A percentile compares a stretch with the other conserved stretches of the same genome.
Evolutionary conservation across 2,888 invertebrate genomes (phyloP).

Genomic region (Microctonus brassicae): DNA sequence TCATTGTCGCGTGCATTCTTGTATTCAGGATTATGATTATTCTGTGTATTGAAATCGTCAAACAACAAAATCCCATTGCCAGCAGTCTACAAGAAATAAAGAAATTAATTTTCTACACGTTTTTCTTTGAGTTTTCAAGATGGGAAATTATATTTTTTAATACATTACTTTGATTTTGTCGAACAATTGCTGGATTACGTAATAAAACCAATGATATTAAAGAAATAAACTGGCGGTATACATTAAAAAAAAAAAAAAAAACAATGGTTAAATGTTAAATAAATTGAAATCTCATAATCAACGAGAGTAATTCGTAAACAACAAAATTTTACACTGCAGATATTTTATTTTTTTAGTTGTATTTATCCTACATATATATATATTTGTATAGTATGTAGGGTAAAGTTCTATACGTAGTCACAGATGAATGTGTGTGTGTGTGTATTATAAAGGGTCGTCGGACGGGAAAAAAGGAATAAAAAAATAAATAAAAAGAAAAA

Average conservation of each 20-base stretch:
- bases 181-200: no score
- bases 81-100: background rate
- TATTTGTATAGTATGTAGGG: background rate
- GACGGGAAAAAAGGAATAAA: no score
- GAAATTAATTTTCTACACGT: background rate
- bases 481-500: no score
- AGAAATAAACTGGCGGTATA: no score
- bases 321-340: slow-evolving; percentile 48
- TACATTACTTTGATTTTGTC: no score
- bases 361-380: background rate
- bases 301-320: slow-evolving; percentile 61
- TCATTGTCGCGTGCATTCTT: background rate
- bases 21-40: slow-evolving; percentile 25
- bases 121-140: background rate
- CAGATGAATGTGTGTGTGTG: no score
- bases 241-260: background rate
- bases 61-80: slow-evolving; percentile 16
- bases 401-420: no score
- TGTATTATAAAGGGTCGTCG: background rate
- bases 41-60: background rate
- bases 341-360: slow-evolving; percentile 65
- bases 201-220: no score
- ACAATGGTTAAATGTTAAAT: background rate
- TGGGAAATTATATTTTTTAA: no score
- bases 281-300: slow-evolving; percentile 39